Conservation (phyloP, 35 echinoderm and acorn worm genomes). For the Heliocidaris tuberculata region DNA sequence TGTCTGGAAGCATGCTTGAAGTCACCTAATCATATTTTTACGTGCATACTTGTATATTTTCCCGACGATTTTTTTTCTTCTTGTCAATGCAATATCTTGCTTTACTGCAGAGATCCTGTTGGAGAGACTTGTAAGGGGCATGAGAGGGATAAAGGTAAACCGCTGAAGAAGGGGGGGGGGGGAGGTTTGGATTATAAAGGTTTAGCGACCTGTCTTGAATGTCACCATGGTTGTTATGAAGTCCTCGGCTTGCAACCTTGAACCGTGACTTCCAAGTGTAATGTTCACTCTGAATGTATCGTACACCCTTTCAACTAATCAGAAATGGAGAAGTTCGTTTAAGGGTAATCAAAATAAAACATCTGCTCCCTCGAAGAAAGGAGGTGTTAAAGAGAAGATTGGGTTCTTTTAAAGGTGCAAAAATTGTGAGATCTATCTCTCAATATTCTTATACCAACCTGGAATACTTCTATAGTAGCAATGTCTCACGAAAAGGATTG, state of each 20-base stretch:
- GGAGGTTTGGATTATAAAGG: background rate
- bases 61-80: no score
- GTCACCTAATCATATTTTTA: no score
- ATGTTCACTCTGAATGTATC: background rate
- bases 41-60: no score
- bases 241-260: background rate
- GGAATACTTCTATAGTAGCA: no score
- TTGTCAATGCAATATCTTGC: no score
- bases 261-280: background rate
- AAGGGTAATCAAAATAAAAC: background rate
- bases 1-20: no score
- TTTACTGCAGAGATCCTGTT: no score
- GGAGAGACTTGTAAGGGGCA: background rate
- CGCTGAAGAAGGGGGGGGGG: no score
- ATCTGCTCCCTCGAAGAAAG: background rate
- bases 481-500: no score
- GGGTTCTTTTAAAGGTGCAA: no score
- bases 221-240: background rate
- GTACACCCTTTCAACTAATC: background rate
- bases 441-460: no score
- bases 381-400: background rate
- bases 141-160: background rate
- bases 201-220: background rate
- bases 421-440: no score
- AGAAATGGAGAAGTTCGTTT: background rate